Evolutionary conservation across 2,797 vertebrate genomes (phyloP), one percentile per base, ranked within the genome.

Genomic region (Phrynocephalus forsythii): DNA sequence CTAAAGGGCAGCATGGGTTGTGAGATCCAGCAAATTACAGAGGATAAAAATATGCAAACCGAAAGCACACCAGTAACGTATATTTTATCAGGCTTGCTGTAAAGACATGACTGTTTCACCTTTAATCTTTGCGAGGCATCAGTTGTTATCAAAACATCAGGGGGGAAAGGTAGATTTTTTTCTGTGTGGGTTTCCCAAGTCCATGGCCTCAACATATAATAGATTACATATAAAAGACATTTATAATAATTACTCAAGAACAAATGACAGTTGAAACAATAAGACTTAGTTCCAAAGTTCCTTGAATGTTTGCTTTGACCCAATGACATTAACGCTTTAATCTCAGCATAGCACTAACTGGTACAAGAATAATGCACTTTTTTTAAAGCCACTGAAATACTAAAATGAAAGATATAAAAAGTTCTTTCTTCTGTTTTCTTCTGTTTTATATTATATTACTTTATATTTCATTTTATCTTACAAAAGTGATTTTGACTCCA

Each of bases 241-340:
- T 91, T 86, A 85, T 92, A 73, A 94, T 89, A 95, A 92, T 93
- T 85, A 85, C 90, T 90, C 75, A 1, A 28, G 87, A 33, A 67
- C 92, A 84, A 85, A 85, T 86, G 92, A 92, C 93, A 89, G 93
- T 91, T 82, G 89, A 71, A 84, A 90, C 93, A 89, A 91, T 84
- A 33, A 92, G 91, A 89, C 89, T 50, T 87, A 24, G 91, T 92
- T 96, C 90, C 95, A 91, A 95, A 94, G 95, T 95, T 92, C 94
- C 88, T 11, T 90, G 0, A 90, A 76, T 94, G 94, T 95, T 89
- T 84, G 90, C 93, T 88, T 52, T 90, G 92, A 93, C 95, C 93
- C 90, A 86, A 90, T 85, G 5, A 18, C 33, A 1, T 84, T 68
- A 69, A 90, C 92, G 63, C 83, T 33, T 76, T 5, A 9, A 69